These are phyloP conservation scores for Polypterus bichir DNA, from an alignment of 2,113 vertebrate genomes.

Conservation along the genomic window DNA sequence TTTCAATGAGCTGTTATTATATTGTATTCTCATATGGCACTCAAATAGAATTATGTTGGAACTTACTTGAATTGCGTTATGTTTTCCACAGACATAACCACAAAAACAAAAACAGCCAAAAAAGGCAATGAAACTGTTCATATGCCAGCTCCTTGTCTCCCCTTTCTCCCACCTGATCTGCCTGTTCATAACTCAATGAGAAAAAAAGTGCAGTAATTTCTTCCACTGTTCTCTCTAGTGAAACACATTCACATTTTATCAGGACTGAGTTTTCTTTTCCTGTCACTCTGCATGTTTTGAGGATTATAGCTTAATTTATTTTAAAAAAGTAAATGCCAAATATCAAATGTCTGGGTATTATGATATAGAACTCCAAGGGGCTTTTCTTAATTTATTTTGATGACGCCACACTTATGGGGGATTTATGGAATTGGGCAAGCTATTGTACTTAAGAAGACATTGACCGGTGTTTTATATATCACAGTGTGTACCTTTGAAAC, in stretches of 20 bases:
- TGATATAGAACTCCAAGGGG: no score
- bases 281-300: no score
- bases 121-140: neutral
- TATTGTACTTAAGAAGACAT: no score
- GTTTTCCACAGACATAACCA: constrained; percentile 6
- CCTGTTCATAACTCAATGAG: constrained; percentile 23
- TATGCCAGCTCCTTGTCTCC: neutral
- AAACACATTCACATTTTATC: neutral
- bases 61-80: constrained; percentile 14
- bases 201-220: constrained; percentile 35
- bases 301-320: no score
- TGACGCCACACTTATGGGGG: no score
- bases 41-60: constrained; percentile 15
- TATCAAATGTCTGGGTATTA: no score
- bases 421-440: no score
- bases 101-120: constrained; percentile 18
- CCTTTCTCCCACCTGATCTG: neutral
- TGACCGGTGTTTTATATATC: no score
- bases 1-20: constrained; percentile 27
- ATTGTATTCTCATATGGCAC: neutral
- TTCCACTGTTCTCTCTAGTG: constrained; percentile 30
- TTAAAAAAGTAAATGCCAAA: no score
- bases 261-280: no score
- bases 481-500: no score
- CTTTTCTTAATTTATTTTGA: no score